A percentile compares a stretch with the other conserved stretches of the same genome.
Conservation (phyloP, 2,113 vertebrate genomes). For the Ammodramus savannarum region DNA sequence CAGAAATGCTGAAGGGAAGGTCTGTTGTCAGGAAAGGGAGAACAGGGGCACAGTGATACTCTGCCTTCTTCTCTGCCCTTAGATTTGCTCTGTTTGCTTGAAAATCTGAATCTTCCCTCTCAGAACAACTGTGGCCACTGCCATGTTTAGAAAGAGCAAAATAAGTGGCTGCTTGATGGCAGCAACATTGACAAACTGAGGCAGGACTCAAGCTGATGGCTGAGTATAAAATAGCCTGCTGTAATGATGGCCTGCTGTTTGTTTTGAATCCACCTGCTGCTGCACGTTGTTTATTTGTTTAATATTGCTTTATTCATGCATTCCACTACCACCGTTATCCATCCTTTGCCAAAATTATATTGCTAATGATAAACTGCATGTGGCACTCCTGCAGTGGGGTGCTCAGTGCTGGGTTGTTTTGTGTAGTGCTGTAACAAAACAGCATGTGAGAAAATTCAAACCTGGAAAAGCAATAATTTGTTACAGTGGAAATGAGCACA, state of each 20-base stretch:
- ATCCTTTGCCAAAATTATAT: not conserved
- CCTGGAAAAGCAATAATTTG: slow-evolving; percentile 3
- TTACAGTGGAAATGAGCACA: not conserved
- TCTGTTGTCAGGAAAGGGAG: not conserved
- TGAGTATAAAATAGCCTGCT: not conserved
- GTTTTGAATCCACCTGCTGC: not conserved
- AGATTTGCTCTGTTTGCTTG: not conserved
- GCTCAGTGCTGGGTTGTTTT: not conserved
- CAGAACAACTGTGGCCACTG: not conserved
- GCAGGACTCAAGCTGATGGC: not conserved
- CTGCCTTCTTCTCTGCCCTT: not conserved
- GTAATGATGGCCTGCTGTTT: not conserved
- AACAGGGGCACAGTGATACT: not conserved
- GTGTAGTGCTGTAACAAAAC: not conserved
- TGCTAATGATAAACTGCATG: not conserved
- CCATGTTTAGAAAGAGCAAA: not conserved
- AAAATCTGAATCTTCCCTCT: not conserved
- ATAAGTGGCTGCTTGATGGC: not conserved
- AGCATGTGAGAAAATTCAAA: slow-evolving; percentile 13
- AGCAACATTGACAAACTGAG: not conserved
- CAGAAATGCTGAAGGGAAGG: not conserved
- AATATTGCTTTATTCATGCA: not conserved
- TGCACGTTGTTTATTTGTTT: not conserved
- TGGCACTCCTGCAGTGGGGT: not conserved
- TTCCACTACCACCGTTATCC: not conserved